Percentiles rank a stretch among this genome's conserved stretches.
Evolutionary conservation across 2,113 vertebrate species (phyloP).

Genomic region (Spermophilus dauricus): DNA sequence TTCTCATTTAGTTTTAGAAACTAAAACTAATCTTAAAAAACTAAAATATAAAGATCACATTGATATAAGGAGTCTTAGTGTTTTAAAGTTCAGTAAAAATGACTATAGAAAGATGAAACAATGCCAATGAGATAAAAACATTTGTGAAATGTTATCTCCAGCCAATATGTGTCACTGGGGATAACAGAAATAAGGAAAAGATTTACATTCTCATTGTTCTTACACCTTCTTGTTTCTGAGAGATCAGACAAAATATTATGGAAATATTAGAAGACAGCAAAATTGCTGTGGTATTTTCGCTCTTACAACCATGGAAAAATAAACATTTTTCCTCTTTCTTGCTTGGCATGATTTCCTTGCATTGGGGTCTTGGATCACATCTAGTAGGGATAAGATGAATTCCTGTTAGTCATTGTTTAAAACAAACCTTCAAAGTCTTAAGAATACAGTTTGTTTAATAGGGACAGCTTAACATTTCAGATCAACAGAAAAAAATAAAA

Average conservation of each 20-base stretch:
- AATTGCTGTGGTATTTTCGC: neutral
- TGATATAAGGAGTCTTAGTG: neutral
- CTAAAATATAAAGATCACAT: neutral
- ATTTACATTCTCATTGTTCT: neutral
- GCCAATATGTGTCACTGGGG: constrained; percentile 9
- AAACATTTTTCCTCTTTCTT: neutral
- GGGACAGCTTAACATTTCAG: neutral
- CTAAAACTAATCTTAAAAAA: neutral
- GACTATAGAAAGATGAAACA: neutral
- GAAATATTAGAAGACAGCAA: neutral
- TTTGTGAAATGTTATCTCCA: neutral
- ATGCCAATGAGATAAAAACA: neutral
- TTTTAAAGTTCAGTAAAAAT: neutral
- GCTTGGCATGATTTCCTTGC: neutral
- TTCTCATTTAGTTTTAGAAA: constrained; percentile 6
- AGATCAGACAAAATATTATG: constrained; percentile 10
- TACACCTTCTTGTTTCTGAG: neutral
- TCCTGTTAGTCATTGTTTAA: neutral
- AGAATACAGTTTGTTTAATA: neutral
- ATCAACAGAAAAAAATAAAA: constrained; percentile 18
- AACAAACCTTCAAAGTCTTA: neutral
- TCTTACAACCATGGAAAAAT: neutral
- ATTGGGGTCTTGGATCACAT: neutral
- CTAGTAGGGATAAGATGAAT: neutral
- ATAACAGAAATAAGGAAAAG: constrained; percentile 14